These are phyloP conservation scores for Kryptolebias marmoratus DNA, from an alignment of 2,113 vertebrate species.

Conservation along the genomic window DNA sequence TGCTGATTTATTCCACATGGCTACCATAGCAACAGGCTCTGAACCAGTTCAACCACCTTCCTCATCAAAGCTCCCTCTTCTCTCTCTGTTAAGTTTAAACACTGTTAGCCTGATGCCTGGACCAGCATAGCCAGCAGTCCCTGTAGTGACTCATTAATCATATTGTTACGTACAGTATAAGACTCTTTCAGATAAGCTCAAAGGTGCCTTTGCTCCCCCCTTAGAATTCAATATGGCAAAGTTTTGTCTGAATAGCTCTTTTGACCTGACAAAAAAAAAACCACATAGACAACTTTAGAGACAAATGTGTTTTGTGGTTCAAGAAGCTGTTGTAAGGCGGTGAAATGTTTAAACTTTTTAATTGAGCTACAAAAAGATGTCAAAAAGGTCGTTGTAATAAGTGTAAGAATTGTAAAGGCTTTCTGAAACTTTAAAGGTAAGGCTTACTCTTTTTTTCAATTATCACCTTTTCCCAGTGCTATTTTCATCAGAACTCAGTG, in stretches of 20 bases:
- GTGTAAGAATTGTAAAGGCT: not conserved
- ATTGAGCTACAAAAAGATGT: conserved; percentile 18
- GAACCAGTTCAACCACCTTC: conserved; percentile 55
- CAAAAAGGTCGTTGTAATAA: conserved; percentile 30
- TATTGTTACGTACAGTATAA: not conserved
- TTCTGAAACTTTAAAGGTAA: conserved; percentile 5
- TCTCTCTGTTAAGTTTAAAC: conserved; percentile 43
- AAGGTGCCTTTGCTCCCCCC: conserved; percentile 2
- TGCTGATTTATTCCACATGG: conserved; percentile 73
- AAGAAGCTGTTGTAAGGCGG: not conserved
- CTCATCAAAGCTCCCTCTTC: conserved; percentile 58
- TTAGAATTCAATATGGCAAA: not conserved
- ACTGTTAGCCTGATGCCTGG: conserved; percentile 25
- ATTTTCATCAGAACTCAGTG: conserved; percentile 45
- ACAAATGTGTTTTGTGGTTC: not conserved
- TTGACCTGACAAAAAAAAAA: conserved; percentile 9
- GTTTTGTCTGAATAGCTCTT: conserved; percentile 21
- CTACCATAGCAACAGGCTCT: conserved; percentile 79
- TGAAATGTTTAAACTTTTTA: conserved; percentile 14
- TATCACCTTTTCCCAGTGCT: not conserved
- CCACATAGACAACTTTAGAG: not conserved
- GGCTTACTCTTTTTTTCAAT: not conserved
- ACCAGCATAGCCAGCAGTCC: conserved; percentile 10
- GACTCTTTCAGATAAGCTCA: conserved; percentile 2
- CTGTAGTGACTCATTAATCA: conserved; percentile 20